Evolutionary conservation across 2,797 vertebrate genomes (phyloP).

Genomic region (Enteromius anoplus): DNA sequence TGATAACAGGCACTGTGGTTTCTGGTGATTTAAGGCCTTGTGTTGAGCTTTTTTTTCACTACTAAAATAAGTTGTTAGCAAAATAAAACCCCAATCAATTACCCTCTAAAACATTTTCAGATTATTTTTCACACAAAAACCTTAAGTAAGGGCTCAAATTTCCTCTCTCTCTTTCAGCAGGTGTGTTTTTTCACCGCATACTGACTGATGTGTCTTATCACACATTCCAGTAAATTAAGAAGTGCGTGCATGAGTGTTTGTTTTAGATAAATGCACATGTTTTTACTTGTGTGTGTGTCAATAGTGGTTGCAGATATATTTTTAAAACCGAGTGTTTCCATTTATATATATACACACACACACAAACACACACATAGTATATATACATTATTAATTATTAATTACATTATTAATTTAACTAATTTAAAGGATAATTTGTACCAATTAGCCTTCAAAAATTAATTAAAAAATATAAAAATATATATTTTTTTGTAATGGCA

Average conservation of each 20-base stretch:
- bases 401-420: neutral
- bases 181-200: constrained; percentile 50
- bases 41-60: neutral
- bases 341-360: neutral
- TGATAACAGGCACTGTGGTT: constrained; percentile 1
- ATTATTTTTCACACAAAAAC: neutral
- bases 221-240: constrained; percentile 55
- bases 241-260: constrained; percentile 1
- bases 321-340: neutral
- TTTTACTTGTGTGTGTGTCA: neutral
- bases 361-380: too few species aligned
- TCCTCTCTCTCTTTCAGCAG: constrained; percentile 26
- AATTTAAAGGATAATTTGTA: neutral
- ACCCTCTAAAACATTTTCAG: neutral
- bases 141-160: neutral
- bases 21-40: neutral
- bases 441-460: neutral
- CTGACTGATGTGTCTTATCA: constrained; percentile 35
- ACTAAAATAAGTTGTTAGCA: neutral
- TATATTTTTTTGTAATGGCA: neutral
- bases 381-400: neutral
- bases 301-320: neutral
- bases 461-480: neutral
- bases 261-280: neutral
- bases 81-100: neutral